Base-by-base conservation (phyloP, 2,888 invertebrate species). In the Meteorus colon region DNA sequence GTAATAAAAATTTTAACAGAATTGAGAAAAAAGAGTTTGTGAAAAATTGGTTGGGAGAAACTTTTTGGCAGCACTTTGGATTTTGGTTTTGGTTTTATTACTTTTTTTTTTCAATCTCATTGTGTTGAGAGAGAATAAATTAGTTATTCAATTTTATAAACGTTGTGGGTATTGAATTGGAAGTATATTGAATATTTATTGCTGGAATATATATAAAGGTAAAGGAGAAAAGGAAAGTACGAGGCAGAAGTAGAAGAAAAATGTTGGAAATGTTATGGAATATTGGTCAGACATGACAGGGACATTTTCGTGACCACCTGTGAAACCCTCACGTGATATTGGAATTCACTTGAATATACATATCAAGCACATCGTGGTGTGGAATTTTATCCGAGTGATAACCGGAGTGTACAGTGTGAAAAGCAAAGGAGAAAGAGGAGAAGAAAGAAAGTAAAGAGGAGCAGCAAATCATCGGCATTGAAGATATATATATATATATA, bases 261-360 rank as follows among this genome's bases (percentile, higher is more conserved):
- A 72, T 72, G 63, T 45, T 27, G 14, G 31, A 72, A n/a, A 45
- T 48, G 45, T 41, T 60, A 29, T 72, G 63, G 62, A 63, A 45
- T 45, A 45, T 72, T 72, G 62, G 45, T 55, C 45, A 29, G 62
- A 10, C 48, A 72, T 51, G 34, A 66, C 59, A 27, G 73, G 16
- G 31, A 73, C 55, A 45, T 73, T 73, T 60, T 60, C 55, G 60
- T 73, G 67, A 73, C 73, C 73, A 73, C 73, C 73, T 73, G 73
- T 73, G 67, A 73, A 73, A 37, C 66, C 24, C 73, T 67, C 73
- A 73, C 67, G 73, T 73, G 73, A 73, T 73, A 67, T 67, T 66
- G 65, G 55, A 66, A 73, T 73, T 72, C 63, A 31, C 48, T 63
- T 41, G 73, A 37, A 55, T 66, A 66, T 24, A 51, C 51, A 63